Conservation (phyloP, 2,888 invertebrate genomes). For the Xylota sylvarum region DNA sequence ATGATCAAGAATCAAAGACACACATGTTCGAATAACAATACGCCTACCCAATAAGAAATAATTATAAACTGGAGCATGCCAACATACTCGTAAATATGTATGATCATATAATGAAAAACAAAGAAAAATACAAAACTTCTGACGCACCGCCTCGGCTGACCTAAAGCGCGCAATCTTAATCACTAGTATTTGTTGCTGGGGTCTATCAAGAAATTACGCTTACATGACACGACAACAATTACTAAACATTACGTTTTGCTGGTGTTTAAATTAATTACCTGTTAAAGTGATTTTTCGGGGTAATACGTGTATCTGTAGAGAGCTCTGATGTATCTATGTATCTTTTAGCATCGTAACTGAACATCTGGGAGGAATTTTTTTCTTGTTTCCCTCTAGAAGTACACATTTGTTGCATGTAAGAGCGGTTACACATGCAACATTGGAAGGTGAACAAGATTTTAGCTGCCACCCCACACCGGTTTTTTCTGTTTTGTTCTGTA, state of each 20-base stretch:
- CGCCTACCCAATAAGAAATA: slow-evolving; percentile 61
- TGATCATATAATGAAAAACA: slow-evolving; percentile 25
- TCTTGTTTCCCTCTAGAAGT: slow-evolving; percentile 28
- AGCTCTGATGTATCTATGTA: background rate
- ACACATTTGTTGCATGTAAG: slow-evolving; percentile 49
- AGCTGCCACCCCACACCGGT: slow-evolving; percentile 15
- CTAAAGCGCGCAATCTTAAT: slow-evolving; percentile 54
- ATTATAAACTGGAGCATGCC: slow-evolving; percentile 63
- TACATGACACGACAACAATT: slow-evolving; percentile 71
- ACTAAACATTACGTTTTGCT: slow-evolving; percentile 67
- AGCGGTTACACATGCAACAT: slow-evolving; percentile 60
- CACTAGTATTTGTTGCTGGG: slow-evolving; percentile 17
- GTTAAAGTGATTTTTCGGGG: slow-evolving; percentile 1
- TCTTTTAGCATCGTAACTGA: slow-evolving; percentile 29
- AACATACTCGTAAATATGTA: slow-evolving; percentile 19
- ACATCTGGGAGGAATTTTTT: slow-evolving; percentile 45
- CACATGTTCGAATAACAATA: slow-evolving; percentile 68
- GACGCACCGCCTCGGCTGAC: slow-evolving; percentile 66
- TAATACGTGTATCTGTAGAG: slow-evolving; percentile 32
- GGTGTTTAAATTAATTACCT: slow-evolving; percentile 70
- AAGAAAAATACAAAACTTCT: slow-evolving; percentile 53
- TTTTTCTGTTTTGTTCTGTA: background rate
- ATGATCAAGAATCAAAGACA: slow-evolving; percentile 62
- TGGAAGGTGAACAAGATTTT: slow-evolving; percentile 73
- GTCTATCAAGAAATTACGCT: slow-evolving; percentile 39